Base-by-base conservation (phyloP, 1,140 invertebrate species). In the Scaptodrosophila lebanonensis region DNA sequence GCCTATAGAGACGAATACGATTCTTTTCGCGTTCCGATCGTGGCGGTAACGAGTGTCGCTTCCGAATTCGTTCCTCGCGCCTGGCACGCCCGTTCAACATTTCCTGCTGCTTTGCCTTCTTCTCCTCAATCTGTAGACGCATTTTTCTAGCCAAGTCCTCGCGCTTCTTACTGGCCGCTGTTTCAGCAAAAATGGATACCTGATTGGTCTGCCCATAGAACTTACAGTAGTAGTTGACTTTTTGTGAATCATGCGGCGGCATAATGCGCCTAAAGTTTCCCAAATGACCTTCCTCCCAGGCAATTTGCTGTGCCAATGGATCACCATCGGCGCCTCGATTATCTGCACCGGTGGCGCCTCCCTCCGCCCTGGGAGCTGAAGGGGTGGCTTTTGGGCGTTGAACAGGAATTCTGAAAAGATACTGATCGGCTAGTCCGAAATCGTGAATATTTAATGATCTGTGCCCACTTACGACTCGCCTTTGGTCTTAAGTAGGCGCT, bases 261-360 rank as follows among this genome's bases (percentile, higher is more conserved):
- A 87, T 86, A n/a, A 87, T 79, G 6, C 75, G 61, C 9, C 85
- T 58, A 73, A 91, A 95, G 66, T 93, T 92, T 5, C 95, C 95
- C 66, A 93, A 88, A 83, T 95, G 92, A 20, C 90, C 88, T 66
- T 92, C 90, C 84, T 95, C 94, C 91, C 93, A 95, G 64, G 91
- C 88, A 56, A 92, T 90, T 73, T 94, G 92, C 43, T 89, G 90
- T 33, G 91, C 87, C 85, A 89, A n/a, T n/a, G n/a, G n/a, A n/a
- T n/a, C n/a, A n/a, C n/a, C n/a, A n/a, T n/a, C n/a, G n/a, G 87
- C 1, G 88, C 86, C 47, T 79, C 87, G 2, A 35, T 3, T 6
- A 22, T 17, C 4, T 40, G 48, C 0, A 22, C 1, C 6, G 27
- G 15, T 3, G 52, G 12, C 0, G 40, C 38, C 7, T 22, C 32